Conservation (phyloP, 2,113 vertebrate genomes). For the Poeciliopsis occidentalis region DNA sequence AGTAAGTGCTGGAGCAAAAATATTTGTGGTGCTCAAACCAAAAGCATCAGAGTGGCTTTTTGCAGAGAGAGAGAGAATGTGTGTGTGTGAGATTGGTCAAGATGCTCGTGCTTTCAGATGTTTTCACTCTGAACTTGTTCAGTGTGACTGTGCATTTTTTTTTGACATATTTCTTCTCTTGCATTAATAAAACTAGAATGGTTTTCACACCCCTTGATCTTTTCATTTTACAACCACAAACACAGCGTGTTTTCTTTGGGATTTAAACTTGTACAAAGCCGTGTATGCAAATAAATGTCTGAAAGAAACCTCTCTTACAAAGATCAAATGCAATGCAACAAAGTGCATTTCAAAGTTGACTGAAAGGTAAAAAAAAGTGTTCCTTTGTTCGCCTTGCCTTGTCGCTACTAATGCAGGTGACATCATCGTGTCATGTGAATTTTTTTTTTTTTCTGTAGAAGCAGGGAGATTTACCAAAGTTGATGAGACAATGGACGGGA, state of each 20-base stretch:
- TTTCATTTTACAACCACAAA: neutral
- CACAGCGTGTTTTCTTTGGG: neutral
- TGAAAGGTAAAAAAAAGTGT: too few species aligned
- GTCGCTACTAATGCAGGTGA: too few species aligned
- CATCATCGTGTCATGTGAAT: neutral
- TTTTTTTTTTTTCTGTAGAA: neutral
- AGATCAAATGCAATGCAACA: neutral
- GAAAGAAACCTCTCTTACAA: neutral
- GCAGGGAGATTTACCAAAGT: neutral
- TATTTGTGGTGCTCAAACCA: slow-evolving; percentile 54
- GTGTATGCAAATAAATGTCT: neutral
- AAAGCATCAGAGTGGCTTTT: slow-evolving; percentile 45
- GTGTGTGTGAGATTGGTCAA: slow-evolving; percentile 14
- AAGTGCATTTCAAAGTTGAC: neutral
- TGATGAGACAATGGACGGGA: neutral
- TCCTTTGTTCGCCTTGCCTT: too few species aligned
- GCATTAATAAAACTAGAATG: neutral
- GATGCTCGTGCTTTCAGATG: slow-evolving; percentile 12
- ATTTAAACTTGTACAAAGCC: neutral
- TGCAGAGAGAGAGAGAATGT: neutral
- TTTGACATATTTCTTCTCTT: slow-evolving; percentile 3
- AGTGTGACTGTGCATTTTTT: neutral
- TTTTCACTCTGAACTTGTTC: neutral
- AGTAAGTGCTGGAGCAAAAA: slow-evolving; percentile 61
- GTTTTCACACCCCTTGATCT: neutral